These are phyloP conservation scores for Anas flavirostris DNA, from an alignment of 2,797 vertebrate genomes.

Conservation along the genomic window DNA sequence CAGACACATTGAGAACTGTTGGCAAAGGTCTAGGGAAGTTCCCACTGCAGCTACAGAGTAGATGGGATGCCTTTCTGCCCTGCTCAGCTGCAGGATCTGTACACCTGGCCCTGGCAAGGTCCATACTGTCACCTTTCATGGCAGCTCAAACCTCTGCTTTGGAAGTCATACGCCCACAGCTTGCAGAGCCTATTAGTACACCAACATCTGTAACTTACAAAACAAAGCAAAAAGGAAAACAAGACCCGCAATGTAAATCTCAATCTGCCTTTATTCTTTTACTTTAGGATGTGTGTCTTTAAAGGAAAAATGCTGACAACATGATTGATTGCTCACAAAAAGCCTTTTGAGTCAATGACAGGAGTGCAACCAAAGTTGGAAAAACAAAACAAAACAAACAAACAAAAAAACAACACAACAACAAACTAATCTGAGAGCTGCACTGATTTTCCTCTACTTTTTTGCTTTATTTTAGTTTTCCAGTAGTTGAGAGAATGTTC, in stretches of 20 bases:
- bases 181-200: neutral
- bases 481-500: neutral
- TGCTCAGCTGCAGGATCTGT: conserved; percentile 1
- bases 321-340: conserved; percentile 42
- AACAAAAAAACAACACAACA: too few species aligned
- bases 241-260: conserved; percentile 31
- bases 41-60: conserved; percentile 8
- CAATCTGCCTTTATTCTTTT: conserved; percentile 36
- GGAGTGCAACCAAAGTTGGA: conserved; percentile 35
- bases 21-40: conserved; percentile 42
- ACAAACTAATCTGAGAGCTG: neutral
- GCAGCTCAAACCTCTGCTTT: conserved; percentile 8
- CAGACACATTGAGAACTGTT: conserved; percentile 42
- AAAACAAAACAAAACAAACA: neutral
- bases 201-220: neutral
- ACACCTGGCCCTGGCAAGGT: neutral
- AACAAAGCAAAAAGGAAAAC: neutral
- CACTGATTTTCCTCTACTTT: neutral
- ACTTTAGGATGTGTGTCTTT: conserved; percentile 38
- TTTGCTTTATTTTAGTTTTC: neutral
- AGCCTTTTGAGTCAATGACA: conserved; percentile 39
- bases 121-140: neutral
- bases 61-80: neutral
- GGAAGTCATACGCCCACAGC: neutral
- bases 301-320: conserved; percentile 58